A percentile compares a stretch with the other conserved stretches of the same genome.
Evolutionary conservation across 1,140 invertebrate species (phyloP).

Genomic region (Meloidogyne hapla): DNA sequence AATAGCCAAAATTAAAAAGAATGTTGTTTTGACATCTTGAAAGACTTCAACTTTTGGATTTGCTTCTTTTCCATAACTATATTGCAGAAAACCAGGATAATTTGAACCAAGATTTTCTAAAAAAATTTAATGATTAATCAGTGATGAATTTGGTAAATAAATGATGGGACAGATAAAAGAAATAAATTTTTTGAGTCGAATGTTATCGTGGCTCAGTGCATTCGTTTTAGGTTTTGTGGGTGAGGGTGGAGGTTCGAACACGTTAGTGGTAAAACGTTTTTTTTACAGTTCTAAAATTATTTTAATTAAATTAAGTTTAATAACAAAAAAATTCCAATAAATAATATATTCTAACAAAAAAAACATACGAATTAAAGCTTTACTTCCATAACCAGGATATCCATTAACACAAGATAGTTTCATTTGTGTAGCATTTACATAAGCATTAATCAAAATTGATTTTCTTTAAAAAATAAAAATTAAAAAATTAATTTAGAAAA

Average conservation of each 20-base stretch:
- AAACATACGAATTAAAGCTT: constrained; percentile 49
- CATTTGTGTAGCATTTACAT: background rate
- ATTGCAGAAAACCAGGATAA: constrained; percentile 48
- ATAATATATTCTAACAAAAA: too few relatives aligned
- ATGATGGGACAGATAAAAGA: too few relatives aligned
- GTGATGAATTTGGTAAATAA: too few relatives aligned
- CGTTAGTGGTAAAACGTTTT: too few relatives aligned
- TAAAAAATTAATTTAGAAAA: too few relatives aligned
- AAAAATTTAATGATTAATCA: constrained; percentile 22
- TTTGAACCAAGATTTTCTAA: constrained; percentile 52
- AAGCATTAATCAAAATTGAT: background rate
- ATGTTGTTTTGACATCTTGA: constrained; percentile 84
- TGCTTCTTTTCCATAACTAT: constrained; percentile 37
- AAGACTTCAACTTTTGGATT: constrained; percentile 50
- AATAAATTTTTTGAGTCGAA: too few relatives aligned
- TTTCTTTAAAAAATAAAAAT: constrained; percentile 9
- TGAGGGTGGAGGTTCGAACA: too few relatives aligned
- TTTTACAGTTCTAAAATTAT: too few relatives aligned
- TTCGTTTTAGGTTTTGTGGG: too few relatives aligned
- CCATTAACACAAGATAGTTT: constrained; percentile 53
- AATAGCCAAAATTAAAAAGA: constrained; percentile 94
- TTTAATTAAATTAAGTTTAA: too few relatives aligned
- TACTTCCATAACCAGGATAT: constrained; percentile 56
- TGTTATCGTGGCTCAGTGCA: too few relatives aligned
- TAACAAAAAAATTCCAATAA: too few relatives aligned